phyloP scores from a whole-genome alignment of 2,797 vertebrate species.

The Melanotaenia parkinsoni region DNA sequence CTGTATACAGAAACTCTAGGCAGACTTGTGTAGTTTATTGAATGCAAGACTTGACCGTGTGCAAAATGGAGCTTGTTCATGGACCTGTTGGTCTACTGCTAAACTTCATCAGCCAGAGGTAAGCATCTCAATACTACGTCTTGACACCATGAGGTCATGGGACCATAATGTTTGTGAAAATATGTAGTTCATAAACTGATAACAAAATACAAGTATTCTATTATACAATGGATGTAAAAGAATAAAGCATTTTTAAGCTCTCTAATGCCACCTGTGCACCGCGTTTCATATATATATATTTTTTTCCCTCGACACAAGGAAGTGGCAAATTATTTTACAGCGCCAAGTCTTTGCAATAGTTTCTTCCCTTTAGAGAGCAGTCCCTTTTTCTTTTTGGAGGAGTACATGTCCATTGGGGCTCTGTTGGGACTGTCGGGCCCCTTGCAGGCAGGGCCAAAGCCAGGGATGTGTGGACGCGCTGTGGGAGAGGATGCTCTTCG shows the following conservation, averaged over 20 bases:
- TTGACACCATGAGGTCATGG: slow-evolving; percentile 43
- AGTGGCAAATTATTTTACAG: slow-evolving; percentile 86
- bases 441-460: slow-evolving; percentile 87
- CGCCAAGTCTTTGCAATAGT: slow-evolving; percentile 92
- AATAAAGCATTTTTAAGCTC: slow-evolving; percentile 72
- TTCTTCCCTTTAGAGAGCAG: slow-evolving; percentile 97
- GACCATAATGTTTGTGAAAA: slow-evolving; percentile 63
- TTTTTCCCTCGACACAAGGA: slow-evolving; percentile 39
- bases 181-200: slow-evolving; percentile 49
- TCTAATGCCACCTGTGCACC: slow-evolving; percentile 82
- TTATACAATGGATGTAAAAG: slow-evolving; percentile 74
- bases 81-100: slow-evolving; percentile 16
- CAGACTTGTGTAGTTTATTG: slow-evolving; percentile 17
- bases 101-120: slow-evolving; percentile 49
- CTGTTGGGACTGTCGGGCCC: slow-evolving; percentile 88
- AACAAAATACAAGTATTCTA: slow-evolving; percentile 74
- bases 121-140: slow-evolving; percentile 41
- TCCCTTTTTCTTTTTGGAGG: slow-evolving; percentile 95
- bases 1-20: slow-evolving; percentile 28
- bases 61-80: slow-evolving; percentile 19
- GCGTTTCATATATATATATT: slow-evolving; percentile 14
- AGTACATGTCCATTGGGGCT: slow-evolving; percentile 88
- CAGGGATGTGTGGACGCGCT: slow-evolving; percentile 86
- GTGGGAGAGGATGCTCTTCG: slow-evolving; percentile 92
- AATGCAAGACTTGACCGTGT: slow-evolving; percentile 33